Percentiles rank a stretch among this genome's conserved stretches.
phyloP scores from a whole-genome alignment of 2,797 vertebrate genomes.

The Poecilia gillii region DNA sequence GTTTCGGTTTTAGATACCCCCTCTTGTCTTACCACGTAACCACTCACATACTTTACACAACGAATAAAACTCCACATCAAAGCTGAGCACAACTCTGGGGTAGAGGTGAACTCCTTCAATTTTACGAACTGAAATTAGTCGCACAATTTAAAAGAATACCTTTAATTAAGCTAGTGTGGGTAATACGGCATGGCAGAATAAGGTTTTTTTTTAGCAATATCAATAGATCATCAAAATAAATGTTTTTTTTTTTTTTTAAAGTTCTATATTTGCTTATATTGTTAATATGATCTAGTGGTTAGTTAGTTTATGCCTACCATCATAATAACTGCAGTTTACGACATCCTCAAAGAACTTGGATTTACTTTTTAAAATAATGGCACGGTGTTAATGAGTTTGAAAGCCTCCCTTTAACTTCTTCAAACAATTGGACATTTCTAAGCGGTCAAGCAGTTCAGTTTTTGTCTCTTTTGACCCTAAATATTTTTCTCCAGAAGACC shows the following conservation, averaged over 20 bases:
- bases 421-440: background rate
- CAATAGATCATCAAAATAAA: background rate
- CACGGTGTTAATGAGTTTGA: background rate
- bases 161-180: background rate
- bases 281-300: background rate
- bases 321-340: background rate
- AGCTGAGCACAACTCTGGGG: background rate
- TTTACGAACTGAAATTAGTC: background rate
- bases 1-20: background rate
- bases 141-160: background rate
- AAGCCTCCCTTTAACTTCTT: background rate
- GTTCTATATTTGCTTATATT: background rate
- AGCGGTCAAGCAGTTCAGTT: too few relatives aligned
- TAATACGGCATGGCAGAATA: background rate
- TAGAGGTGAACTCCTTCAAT: background rate
- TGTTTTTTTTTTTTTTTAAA: background rate
- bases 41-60: background rate
- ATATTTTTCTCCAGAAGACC: background rate
- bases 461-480: background rate
- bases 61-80: background rate
- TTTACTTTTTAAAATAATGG: background rate
- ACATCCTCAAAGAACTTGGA: background rate
- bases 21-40: background rate
- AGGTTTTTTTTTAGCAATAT: background rate
- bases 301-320: background rate